Evolutionary conservation across 2,797 vertebrate genomes (phyloP).

Genomic region (Peromyscus nudipes): DNA sequence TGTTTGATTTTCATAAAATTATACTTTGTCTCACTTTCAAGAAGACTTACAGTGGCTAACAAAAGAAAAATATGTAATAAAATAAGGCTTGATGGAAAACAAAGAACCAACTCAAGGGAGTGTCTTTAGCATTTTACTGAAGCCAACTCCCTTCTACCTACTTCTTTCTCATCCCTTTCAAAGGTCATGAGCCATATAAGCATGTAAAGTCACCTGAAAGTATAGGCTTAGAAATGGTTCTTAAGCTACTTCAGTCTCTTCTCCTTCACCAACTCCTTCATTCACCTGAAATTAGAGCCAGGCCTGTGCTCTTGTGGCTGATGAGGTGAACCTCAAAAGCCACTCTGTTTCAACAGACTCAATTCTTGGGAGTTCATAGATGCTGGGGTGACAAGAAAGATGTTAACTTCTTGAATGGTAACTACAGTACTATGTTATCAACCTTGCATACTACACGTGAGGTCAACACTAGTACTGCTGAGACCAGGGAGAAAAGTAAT

Average conservation of each 20-base stretch:
- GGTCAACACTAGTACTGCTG: background rate
- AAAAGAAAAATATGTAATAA: constrained; percentile 12
- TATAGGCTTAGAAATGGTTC: background rate
- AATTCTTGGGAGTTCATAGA: background rate
- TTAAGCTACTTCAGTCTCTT: background rate
- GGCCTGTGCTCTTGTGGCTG: background rate
- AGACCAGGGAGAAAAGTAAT: background rate
- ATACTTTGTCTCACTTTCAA: constrained; percentile 7
- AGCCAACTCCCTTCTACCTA: background rate
- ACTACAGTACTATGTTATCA: background rate
- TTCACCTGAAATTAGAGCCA: background rate
- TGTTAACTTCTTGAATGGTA: background rate
- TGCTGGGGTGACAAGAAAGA: background rate
- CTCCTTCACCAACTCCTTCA: background rate
- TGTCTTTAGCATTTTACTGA: background rate
- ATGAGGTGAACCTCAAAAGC: background rate
- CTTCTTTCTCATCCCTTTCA: background rate
- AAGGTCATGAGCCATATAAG: background rate
- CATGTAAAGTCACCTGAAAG: background rate
- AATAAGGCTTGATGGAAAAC: background rate
- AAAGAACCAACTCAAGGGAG: background rate
- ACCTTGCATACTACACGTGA: background rate
- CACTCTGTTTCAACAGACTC: background rate
- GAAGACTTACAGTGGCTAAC: constrained; percentile 6
- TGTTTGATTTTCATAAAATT: background rate